phyloP scores from a whole-genome alignment of 2,888 invertebrate species.

The Thera britannica region DNA sequence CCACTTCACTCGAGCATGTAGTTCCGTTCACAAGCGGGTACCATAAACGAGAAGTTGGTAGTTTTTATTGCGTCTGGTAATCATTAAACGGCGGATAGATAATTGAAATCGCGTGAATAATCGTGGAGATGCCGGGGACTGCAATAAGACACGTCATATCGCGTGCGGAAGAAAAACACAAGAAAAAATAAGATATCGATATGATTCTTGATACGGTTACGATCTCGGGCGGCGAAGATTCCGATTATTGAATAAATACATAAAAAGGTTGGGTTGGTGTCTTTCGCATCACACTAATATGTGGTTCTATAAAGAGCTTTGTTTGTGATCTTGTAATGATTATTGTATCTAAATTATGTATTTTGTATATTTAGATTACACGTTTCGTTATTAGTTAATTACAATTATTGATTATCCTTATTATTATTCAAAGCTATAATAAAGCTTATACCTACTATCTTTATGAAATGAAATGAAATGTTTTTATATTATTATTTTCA shows the following conservation, averaged over 20 bases:
- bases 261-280: neutral
- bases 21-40: conserved; percentile 32
- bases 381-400: neutral
- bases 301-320: too few species aligned
- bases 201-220: conserved; percentile 38
- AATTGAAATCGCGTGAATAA: conserved; percentile 72
- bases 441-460: neutral
- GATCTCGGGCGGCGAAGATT: conserved; percentile 48
- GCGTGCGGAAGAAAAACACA: conserved; percentile 63
- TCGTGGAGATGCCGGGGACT: conserved; percentile 56
- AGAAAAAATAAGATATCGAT: conserved; percentile 51
- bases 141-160: conserved; percentile 65
- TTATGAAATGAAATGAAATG: too few species aligned
- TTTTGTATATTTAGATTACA: neutral
- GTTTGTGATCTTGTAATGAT: too few species aligned
- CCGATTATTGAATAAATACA: conserved; percentile 21
- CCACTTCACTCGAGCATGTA: conserved; percentile 28
- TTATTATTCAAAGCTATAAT: too few species aligned
- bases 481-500: neutral
- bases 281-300: neutral
- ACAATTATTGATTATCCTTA: neutral
- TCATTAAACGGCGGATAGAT: conserved; percentile 59
- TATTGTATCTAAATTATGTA: too few species aligned
- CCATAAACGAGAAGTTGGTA: conserved; percentile 38
- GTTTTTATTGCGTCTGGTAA: conserved; percentile 41